Base-by-base conservation (phyloP, 2,797 vertebrate genomes). In the Enteromius argenteus region DNA sequence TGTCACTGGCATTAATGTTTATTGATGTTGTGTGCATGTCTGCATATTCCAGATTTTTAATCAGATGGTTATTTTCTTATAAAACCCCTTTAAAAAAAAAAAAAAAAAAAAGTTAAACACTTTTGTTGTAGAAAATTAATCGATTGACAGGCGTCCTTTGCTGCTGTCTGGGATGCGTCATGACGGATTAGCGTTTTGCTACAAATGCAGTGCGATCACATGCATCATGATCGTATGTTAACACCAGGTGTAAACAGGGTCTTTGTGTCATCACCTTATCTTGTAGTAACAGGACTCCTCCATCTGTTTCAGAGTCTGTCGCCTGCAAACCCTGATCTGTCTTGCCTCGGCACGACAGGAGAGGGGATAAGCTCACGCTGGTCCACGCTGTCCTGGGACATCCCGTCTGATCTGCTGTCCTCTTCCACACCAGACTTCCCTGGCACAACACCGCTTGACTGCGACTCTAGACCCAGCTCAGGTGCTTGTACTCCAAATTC, bases 391-490 rank as follows among this genome's bases (percentile, higher is more conserved):
- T 96, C 95, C 75, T 96, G 95, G 95, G 95, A 96, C 7, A 85
- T 93, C 27, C 92, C 94, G 0, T 95, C 94, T 53, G 95, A 96
- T 84, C 89, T 95, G 53, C 91, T 96, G 21, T 95, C 95, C 71
- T 94, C 94, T 58, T 92, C 93, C 0, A 95, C 94, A 46, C 94
- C 94, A 5, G 95, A 96, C 78, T 87, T 91, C 0, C 58, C 89
- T 49, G 90, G 90, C 73, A 80, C 83, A 0, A 85, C 87, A 87
- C 92, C 91, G 51, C 68, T 92, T 71, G 96, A 96, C 66, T 92
- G 93, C 17, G 96, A 96, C 90, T 97, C 96, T 19, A 93, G 96
- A 88, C 96, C 96, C 4, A 97, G 96, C 91, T 97, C 96, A 94
- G 96, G 96, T 96, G 94, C 88, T 27, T 23, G 62, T 84, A 58